Evolutionary conservation across 1,140 invertebrate genomes (phyloP).

Genomic region (Drosophila funebris): DNA sequence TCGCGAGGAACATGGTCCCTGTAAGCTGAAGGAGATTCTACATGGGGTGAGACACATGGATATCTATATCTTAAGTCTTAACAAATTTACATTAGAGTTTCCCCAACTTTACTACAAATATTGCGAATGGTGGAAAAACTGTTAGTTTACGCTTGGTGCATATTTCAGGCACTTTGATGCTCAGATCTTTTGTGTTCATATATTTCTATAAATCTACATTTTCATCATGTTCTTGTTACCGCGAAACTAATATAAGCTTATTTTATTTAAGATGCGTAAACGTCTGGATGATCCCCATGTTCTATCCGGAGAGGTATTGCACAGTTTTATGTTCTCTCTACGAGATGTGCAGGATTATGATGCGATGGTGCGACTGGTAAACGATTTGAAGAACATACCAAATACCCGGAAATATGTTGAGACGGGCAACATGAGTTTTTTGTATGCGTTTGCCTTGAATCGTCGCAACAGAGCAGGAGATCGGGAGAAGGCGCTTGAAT

Average conservation of each 20-base stretch:
- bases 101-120: no score
- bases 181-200: no score
- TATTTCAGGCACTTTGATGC: no score
- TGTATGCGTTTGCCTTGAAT: constrained; percentile 99
- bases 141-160: no score
- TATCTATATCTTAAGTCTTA: neutral
- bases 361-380: constrained; percentile 98
- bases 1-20: constrained; percentile 92
- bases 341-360: constrained; percentile 98
- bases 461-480: constrained; percentile 97
- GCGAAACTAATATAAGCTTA: neutral
- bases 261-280: constrained; percentile 89
- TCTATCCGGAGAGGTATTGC: constrained; percentile 95
- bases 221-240: neutral
- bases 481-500: constrained; percentile 95
- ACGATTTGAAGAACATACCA: constrained; percentile 96
- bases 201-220: neutral
- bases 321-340: constrained; percentile 97
- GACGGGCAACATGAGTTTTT: constrained; percentile 94
- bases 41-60: constrained; percentile 84
- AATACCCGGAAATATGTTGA: constrained; percentile 95
- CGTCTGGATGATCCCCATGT: constrained; percentile 98
- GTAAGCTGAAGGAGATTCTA: constrained; percentile 89
- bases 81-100: neutral
- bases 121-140: no score